A percentile compares a stretch with the other conserved stretches of the same genome.
phyloP scores from a whole-genome alignment of 92 coral and sea anemone species.

The Porites evermanni region DNA sequence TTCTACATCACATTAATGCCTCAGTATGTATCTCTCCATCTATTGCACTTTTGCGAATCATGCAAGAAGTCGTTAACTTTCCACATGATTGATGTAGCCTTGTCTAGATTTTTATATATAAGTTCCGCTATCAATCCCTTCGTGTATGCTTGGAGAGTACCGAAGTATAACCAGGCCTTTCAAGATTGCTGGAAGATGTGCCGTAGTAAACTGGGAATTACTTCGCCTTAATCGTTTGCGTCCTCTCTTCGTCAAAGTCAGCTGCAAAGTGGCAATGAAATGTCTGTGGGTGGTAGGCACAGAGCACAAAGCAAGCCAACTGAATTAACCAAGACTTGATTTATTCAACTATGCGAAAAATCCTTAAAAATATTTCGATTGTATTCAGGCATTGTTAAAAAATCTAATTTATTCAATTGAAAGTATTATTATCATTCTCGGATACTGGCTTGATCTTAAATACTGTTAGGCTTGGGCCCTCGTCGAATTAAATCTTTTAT shows the following conservation, averaged over 20 bases:
- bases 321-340: conserved; percentile 8
- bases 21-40: conserved; percentile 40
- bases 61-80: conserved; percentile 39
- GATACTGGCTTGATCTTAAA: too few relatives aligned
- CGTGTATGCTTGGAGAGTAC: conserved; percentile 43
- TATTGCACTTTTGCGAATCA: conserved; percentile 24
- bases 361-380: too few relatives aligned
- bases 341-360: too few relatives aligned
- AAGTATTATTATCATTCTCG: too few relatives aligned
- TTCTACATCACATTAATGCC: conserved; percentile 54
- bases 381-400: too few relatives aligned
- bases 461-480: too few relatives aligned
- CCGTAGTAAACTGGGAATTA: not conserved
- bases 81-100: conserved; percentile 29
- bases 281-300: too few relatives aligned
- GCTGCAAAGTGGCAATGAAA: too few relatives aligned
- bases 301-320: not conserved
- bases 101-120: conserved; percentile 26
- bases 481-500: too few relatives aligned
- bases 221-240: not conserved
- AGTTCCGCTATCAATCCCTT: conserved; percentile 56
- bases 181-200: conserved; percentile 23
- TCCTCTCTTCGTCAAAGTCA: not conserved
- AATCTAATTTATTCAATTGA: too few relatives aligned
- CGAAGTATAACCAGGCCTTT: conserved; percentile 53